Evolutionary conservation across 2,113 vertebrate species (phyloP).

Genomic region (pig (Sus scrofa)): T2T-Sscrofa CM000822.6:2206001-2206500

Average conservation of each 20-base stretch:
- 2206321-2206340: not conserved
- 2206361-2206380: not conserved
- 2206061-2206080: no score
- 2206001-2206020: not conserved
- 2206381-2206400: conserved; percentile 18
- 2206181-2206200: not conserved
- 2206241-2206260: not conserved
- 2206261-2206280: not conserved
- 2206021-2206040: not conserved
- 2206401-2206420: not conserved
- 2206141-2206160: no score
- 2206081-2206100: not conserved
- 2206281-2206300: not conserved
- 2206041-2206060: no score
- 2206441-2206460: not conserved
- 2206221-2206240: not conserved
- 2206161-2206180: not conserved
- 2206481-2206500: no score
- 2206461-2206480: not conserved
- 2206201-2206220: not conserved
- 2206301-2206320: not conserved
- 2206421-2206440: not conserved
- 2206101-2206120: not conserved
- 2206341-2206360: not conserved
- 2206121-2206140: no score